Evolutionary conservation across 2,888 invertebrate genomes (phyloP), one percentile per base, ranked within the genome.

Genomic region (Cataglyphis altisquamis): DNA sequence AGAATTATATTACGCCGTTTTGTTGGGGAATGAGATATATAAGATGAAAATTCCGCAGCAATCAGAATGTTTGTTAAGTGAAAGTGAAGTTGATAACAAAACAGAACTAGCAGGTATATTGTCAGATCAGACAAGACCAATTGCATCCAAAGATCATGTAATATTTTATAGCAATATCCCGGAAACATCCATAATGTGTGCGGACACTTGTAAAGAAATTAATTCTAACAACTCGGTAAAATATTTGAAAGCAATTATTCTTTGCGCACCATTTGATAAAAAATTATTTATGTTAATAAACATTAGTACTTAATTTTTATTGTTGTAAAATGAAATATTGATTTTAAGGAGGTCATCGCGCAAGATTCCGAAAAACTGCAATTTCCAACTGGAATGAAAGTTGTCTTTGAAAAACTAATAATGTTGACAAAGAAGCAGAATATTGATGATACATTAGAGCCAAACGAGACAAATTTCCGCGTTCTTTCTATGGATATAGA

Each of bases 161-260:
- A 18, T 75, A 75, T 75, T 75, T 64, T 75, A 64, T 12, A 75
- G 75, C 25, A 52, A 75, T 52, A 36, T 75, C 0, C 75, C 75
- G 25, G 10, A 64, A 9, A 75, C 64, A 18, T 21, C 45, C 3
- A 74, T 74, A 21, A 15, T 74, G 21, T 74, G 74, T 21, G 15
- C 32, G 32, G 63, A 75, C 12, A 18, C 75, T 48, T 10, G 6
- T 48, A 52, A 36, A 36, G 4, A 25, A 48, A 48, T 52, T 36
- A 36, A 39, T 18, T 48, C 63, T 3, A 39, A 15, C 25, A 52
- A 64, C 0, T 25, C 36, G 12, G 75, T 75, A 39, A 75, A 18
- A 52, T 10, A 64, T 15, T 1, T 29, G n/a, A 72, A 73, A 6
- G 1, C 5, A 60, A 39, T 60, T 73, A 52, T 15, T 55, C 3